A percentile compares a stretch with the other conserved stretches of the same genome.
Evolutionary conservation across 2,888 invertebrate genomes (phyloP).

Genomic region (Saturnia pavonia): DNA sequence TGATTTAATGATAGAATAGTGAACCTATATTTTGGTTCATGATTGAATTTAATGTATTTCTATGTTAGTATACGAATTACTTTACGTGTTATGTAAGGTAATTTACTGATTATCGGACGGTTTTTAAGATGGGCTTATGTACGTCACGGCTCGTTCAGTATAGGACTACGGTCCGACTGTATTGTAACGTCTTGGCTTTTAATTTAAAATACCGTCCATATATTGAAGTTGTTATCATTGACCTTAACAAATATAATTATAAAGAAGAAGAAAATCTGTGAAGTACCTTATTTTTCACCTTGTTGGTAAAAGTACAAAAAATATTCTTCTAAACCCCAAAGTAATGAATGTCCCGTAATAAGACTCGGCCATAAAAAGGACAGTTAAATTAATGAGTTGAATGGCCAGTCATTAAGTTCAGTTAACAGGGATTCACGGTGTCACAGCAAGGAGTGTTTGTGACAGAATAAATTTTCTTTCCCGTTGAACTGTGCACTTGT

Average conservation of each 20-base stretch:
- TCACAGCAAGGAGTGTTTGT: conserved; percentile 48
- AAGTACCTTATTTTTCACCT: neutral
- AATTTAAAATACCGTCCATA: too few species aligned
- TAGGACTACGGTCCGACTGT: too few species aligned
- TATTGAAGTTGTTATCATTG: too few species aligned
- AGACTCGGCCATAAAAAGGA: conserved; percentile 44
- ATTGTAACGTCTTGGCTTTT: too few species aligned
- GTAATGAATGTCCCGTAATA: conserved; percentile 55
- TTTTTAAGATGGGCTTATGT: too few species aligned
- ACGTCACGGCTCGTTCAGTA: too few species aligned
- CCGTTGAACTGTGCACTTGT: conserved; percentile 34
- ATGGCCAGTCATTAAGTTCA: conserved; percentile 60
- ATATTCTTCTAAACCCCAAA: conserved; percentile 17
- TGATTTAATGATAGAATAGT: too few species aligned
- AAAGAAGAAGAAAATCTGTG: neutral
- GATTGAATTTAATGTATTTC: too few species aligned
- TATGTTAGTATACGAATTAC: too few species aligned
- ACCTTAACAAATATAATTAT: neutral
- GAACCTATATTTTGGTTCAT: too few species aligned
- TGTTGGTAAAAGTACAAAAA: neutral
- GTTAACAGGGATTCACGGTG: conserved; percentile 55
- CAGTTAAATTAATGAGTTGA: conserved; percentile 57
- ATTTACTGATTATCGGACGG: too few species aligned
- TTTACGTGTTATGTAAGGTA: too few species aligned
- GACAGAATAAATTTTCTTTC: conserved; percentile 58